Conservation (phyloP, 2,888 invertebrate species). For the Lingula anatina region DNA sequence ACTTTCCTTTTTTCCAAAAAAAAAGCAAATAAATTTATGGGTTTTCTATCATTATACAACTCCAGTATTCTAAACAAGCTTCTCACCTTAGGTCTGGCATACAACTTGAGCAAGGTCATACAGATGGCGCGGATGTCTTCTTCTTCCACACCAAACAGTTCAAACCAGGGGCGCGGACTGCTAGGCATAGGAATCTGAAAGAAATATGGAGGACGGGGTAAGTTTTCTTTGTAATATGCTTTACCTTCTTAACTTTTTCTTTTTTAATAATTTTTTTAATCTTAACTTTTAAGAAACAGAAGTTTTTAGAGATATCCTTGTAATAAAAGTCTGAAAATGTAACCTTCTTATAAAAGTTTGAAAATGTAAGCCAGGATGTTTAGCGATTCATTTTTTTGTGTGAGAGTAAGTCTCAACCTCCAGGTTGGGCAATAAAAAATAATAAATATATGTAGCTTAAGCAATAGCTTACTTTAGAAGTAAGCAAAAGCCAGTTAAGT, state of each 20-base stretch:
- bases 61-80: no score
- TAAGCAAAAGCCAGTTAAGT: background rate
- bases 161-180: slow-evolving; percentile 85
- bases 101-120: slow-evolving; percentile 74
- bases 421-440: no score
- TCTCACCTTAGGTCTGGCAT: slow-evolving; percentile 73
- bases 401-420: no score
- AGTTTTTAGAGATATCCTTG: background rate
- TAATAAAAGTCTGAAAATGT: background rate
- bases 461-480: background rate
- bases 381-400: no score
- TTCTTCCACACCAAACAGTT: slow-evolving; percentile 78
- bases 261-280: background rate
- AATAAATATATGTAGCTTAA: no score
- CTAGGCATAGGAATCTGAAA: slow-evolving; percentile 67
- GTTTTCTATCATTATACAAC: no score
- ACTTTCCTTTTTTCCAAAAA: background rate
- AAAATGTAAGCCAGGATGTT: no score
- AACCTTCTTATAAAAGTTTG: background rate
- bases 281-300: background rate
- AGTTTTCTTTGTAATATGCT: slow-evolving; percentile 3
- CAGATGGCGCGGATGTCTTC: slow-evolving; percentile 80
- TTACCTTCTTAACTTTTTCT: background rate
- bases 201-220: slow-evolving; percentile 4
- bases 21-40: no score